These are phyloP conservation scores for Platysternon megacephalum DNA, from an alignment of 2,113 vertebrate species.

Conservation along the genomic window DNA sequence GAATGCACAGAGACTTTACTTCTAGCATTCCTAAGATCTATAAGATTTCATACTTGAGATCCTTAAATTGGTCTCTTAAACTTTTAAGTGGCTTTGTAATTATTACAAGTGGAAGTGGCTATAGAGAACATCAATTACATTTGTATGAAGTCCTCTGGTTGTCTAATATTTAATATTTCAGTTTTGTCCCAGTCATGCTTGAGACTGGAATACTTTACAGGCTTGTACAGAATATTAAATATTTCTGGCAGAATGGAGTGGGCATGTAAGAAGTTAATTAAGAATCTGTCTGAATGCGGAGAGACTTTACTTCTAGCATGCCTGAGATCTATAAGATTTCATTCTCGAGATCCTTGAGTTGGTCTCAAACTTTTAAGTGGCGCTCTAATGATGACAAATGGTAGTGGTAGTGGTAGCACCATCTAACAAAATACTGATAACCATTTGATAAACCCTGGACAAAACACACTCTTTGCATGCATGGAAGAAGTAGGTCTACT, in stretches of 20 bases:
- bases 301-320: not conserved
- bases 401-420: no score
- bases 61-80: not conserved
- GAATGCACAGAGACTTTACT: not conserved
- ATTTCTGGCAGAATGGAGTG: not conserved
- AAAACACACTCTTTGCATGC: no score
- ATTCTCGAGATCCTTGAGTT: not conserved
- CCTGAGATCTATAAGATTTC: not conserved
- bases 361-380: not conserved
- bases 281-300: not conserved
- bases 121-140: no score
- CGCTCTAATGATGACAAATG: no score
- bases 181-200: no score
- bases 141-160: no score
- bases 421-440: no score
- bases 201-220: not conserved
- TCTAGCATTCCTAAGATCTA: not conserved
- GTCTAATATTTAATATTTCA: not conserved
- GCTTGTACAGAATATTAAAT: not conserved
- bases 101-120: no score
- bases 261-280: not conserved
- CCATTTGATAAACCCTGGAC: no score
- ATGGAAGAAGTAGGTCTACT: no score
- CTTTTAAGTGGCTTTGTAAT: no score
- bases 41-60: not conserved